phyloP scores from a whole-genome alignment of 2,888 invertebrate genomes.

The Hipparchia sbordonii region DNA sequence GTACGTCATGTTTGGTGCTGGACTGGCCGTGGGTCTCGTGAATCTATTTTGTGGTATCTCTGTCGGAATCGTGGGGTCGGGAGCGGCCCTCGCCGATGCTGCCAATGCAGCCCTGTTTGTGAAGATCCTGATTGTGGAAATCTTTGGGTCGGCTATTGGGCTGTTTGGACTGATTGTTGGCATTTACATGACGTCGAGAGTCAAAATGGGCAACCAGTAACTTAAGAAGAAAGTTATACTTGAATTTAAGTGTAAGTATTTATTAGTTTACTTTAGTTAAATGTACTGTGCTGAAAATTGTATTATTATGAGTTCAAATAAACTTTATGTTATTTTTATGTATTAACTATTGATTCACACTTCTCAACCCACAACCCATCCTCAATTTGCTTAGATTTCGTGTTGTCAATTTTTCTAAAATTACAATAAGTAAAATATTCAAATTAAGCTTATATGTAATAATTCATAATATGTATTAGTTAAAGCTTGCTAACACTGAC shows the following conservation, averaged over 20 bases:
- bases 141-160: conserved; percentile 99
- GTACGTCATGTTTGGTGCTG: conserved; percentile 98
- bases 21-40: conserved; percentile 96
- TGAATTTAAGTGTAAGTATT: conserved; percentile 75
- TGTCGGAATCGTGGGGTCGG: conserved; percentile 99
- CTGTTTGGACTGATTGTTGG: conserved; percentile 99
- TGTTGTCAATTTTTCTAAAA: background rate
- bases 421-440: no score
- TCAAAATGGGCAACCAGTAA: conserved; percentile 89
- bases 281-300: background rate
- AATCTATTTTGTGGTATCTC: conserved; percentile 97
- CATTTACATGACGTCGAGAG: conserved; percentile 95
- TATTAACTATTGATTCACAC: conserved; percentile 5
- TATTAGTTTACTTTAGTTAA: conserved; percentile 2
- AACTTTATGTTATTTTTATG: background rate
- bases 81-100: conserved; percentile 98
- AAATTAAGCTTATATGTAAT: background rate
- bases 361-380: background rate
- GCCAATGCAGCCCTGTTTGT: conserved; percentile 98
- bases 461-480: no score
- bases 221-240: conserved; percentile 59
- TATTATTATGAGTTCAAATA: conserved; percentile 12
- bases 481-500: no score
- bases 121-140: conserved; percentile 99
- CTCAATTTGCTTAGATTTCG: background rate